Percentiles rank a stretch among this genome's conserved stretches.
Conservation (phyloP, 2,113 vertebrate genomes). For the Copsychus sechellarum region DNA sequence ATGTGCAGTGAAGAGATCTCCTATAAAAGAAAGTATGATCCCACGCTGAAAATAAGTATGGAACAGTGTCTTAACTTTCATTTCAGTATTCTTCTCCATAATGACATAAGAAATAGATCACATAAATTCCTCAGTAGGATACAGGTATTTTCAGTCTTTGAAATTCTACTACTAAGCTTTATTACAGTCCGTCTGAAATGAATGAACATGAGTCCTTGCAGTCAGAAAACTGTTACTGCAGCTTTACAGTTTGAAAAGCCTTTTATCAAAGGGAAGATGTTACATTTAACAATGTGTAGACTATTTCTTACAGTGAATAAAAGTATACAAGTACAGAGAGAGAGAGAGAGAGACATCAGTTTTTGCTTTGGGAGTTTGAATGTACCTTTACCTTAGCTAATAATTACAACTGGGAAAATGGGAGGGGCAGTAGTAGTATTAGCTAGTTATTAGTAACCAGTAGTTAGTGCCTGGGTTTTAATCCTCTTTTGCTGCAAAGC, state of each 20-base stretch:
- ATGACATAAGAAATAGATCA: conserved; percentile 39
- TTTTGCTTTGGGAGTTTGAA: background rate
- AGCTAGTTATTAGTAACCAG: background rate
- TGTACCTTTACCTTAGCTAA: background rate
- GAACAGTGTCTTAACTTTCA: conserved; percentile 20
- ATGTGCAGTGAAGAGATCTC: conserved; percentile 36
- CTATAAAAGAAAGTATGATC: conserved; percentile 37
- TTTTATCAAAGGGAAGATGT: background rate
- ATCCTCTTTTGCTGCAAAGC: background rate
- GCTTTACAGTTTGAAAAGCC: conserved; percentile 34
- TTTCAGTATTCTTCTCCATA: background rate
- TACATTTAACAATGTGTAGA: background rate
- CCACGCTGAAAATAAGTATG: conserved; percentile 52
- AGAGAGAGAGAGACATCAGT: background rate
- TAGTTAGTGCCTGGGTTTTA: background rate
- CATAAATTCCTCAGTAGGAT: conserved; percentile 37
- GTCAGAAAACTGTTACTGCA: conserved; percentile 57
- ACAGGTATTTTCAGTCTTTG: conserved; percentile 63
- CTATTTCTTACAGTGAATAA: background rate
- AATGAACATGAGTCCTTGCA: conserved; percentile 57
- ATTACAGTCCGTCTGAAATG: conserved; percentile 57
- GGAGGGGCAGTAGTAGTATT: background rate
- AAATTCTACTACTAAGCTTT: conserved; percentile 60
- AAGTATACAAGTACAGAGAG: background rate
- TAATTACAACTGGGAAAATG: background rate